Conservation (phyloP, 2,888 invertebrate genomes). For the Harpagoxenus sublaevis region DNA sequence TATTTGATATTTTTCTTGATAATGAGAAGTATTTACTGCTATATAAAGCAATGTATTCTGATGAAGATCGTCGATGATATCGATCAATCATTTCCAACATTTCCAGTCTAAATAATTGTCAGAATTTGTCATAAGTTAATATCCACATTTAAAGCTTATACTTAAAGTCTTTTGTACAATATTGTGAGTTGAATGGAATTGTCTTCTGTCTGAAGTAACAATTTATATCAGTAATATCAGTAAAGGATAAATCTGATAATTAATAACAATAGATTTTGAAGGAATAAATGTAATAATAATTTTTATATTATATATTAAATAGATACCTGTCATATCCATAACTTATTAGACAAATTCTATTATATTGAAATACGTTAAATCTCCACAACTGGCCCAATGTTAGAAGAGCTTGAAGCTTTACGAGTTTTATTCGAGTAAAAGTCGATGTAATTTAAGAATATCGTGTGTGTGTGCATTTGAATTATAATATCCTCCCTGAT, state of each 20-base stretch:
- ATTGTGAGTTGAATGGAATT: neutral
- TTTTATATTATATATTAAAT: neutral
- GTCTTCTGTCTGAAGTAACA: neutral
- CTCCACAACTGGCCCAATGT: neutral
- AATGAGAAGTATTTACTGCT: neutral
- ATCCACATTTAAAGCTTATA: neutral
- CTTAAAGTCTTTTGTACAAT: neutral
- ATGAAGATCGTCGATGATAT: neutral
- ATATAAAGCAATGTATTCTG: neutral
- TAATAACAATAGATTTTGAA: neutral
- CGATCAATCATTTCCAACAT: neutral
- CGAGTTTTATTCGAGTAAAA: neutral
- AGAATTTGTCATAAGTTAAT: neutral
- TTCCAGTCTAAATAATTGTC: neutral
- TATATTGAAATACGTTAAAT: conserved; percentile 7
- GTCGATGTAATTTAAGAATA: neutral
- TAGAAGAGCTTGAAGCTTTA: neutral
- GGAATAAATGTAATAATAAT: neutral
- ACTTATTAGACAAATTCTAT: neutral
- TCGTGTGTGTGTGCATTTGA: neutral
- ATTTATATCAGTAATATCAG: neutral
- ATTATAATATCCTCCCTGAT: neutral
- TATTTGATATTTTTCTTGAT: conserved; percentile 15
- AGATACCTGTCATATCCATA: neutral
- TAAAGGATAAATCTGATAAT: neutral